These are phyloP conservation scores for Drosophila conformis DNA, from an alignment of 2,888 invertebrate genomes.

Conservation along the genomic window DNA sequence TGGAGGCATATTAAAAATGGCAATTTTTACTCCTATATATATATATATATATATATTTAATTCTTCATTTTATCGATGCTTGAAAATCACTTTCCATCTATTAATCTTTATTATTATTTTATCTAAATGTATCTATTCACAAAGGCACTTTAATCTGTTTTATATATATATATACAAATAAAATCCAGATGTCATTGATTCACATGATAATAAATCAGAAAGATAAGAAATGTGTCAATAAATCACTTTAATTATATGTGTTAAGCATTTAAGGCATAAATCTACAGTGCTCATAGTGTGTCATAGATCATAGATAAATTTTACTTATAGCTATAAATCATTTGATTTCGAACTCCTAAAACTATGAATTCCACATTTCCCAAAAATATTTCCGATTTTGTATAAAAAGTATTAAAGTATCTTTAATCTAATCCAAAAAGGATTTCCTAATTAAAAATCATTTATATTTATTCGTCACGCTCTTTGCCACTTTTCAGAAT, in stretches of 20 bases:
- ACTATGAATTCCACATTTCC: not conserved
- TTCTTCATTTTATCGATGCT: not conserved
- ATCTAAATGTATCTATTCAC: not conserved
- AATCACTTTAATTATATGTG: not conserved
- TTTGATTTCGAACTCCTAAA: not conserved
- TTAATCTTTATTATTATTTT: not conserved
- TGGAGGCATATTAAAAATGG: not conserved
- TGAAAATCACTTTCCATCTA: not conserved
- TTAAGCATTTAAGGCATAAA: not conserved
- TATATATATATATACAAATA: not conserved
- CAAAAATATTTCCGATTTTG: not conserved
- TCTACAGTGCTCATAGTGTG: not conserved
- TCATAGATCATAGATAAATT: not conserved
- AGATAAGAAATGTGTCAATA: not conserved
- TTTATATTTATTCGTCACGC: not conserved
- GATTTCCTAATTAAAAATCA: not conserved
- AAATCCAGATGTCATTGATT: not conserved
- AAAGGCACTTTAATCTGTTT: not conserved
- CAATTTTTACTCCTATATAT: not conserved
- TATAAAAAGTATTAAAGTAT: not conserved
- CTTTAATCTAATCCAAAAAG: not conserved
- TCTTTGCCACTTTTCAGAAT: not conserved
- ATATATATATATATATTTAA: not conserved
- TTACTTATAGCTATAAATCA: not conserved
- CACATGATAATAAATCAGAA: not conserved